Percentiles rank a stretch among this genome's conserved stretches.
These are phyloP conservation scores for Butorides virescens DNA, from an alignment of 2,113 vertebrate genomes.

Conservation along the genomic window DNA sequence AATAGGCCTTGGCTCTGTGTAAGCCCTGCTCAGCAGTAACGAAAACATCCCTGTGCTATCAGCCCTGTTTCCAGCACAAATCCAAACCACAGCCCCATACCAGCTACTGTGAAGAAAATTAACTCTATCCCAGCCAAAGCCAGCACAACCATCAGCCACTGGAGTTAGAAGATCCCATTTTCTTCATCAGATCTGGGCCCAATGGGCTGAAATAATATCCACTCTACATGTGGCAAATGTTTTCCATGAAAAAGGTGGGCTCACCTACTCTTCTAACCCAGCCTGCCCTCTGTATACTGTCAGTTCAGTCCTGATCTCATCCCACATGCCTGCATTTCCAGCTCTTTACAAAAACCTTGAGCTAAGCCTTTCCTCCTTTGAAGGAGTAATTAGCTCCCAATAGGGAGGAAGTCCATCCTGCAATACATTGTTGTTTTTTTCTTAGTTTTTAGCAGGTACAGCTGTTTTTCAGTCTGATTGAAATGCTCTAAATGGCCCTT, in stretches of 20 bases:
- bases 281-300: background rate
- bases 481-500: background rate
- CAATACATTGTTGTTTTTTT: background rate
- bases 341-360: background rate
- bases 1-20: too few relatives aligned
- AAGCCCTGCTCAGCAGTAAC: too few relatives aligned
- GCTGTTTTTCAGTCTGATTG: background rate
- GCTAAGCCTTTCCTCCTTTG: constrained; percentile 11
- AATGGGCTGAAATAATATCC: background rate
- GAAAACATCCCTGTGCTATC: too few relatives aligned
- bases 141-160: background rate
- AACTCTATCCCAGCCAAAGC: too few relatives aligned
- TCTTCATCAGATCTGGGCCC: background rate
- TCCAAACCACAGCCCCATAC: too few relatives aligned
- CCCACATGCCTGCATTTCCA: background rate
- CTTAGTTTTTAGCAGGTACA: constrained; percentile 2
- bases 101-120: too few relatives aligned
- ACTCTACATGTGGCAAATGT: background rate
- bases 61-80: too few relatives aligned
- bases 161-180: background rate
- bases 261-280: background rate
- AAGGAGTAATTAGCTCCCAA: background rate
- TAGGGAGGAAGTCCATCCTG: constrained; percentile 12
- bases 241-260: background rate
- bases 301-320: background rate